Conservation (phyloP, 2,888 invertebrate genomes). For the Drosophila vallismaia region DNA sequence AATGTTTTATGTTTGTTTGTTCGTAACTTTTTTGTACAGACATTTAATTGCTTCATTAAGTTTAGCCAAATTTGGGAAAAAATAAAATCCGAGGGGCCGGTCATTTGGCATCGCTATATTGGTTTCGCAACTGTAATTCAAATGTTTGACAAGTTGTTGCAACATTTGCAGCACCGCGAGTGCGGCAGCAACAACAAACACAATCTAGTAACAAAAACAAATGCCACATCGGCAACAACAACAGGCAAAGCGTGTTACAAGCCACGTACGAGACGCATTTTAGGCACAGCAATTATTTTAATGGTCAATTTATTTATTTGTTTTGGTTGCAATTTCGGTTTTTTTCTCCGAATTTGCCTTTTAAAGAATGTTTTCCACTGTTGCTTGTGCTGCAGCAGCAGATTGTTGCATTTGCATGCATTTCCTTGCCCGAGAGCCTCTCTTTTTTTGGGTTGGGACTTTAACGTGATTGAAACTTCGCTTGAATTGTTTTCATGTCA, state of each 20-base stretch:
- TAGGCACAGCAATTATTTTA: constrained; percentile 80
- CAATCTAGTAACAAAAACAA: constrained; percentile 28
- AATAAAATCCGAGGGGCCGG: constrained; percentile 31
- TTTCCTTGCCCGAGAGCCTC: constrained; percentile 40
- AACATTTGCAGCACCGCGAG: constrained; percentile 58
- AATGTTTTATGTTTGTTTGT: constrained; percentile 28
- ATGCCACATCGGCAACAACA: constrained; percentile 43
- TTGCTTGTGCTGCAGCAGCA: constrained; percentile 18
- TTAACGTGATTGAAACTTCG: constrained; percentile 70
- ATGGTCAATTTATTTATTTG: constrained; percentile 80
- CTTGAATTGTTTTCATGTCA: constrained; percentile 55
- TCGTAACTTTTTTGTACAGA: constrained; percentile 55
- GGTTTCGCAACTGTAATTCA: constrained; percentile 78
- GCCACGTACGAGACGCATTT: constrained; percentile 74
- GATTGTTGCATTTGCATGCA: constrained; percentile 59
- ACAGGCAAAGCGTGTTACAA: constrained; percentile 71
- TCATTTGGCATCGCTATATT: constrained; percentile 42
- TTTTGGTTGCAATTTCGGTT: constrained; percentile 54
- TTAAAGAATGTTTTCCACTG: constrained; percentile 66
- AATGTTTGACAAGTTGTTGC: constrained; percentile 80
- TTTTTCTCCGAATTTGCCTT: constrained; percentile 62
- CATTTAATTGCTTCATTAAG: constrained; percentile 82
- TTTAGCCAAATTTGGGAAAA: constrained; percentile 79
- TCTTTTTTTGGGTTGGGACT: constrained; percentile 27
- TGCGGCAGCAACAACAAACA: constrained; percentile 29